Evolutionary conservation across 2,113 vertebrate species (phyloP).

Genomic region (Oxygymnocypris stewartii): DNA sequence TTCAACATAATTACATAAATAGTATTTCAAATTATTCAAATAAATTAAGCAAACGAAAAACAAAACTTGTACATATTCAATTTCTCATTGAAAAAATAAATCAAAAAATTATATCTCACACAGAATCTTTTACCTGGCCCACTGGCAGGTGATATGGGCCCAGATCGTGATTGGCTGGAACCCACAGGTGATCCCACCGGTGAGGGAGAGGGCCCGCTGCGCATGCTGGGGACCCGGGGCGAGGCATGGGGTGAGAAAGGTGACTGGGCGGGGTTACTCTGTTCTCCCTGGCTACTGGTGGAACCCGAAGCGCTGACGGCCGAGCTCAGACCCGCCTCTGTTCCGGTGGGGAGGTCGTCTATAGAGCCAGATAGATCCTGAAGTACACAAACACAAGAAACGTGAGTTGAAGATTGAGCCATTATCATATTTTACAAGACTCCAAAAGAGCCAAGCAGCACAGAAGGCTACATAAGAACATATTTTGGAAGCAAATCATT

Average conservation of each 20-base stretch:
- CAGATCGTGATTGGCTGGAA: constrained; percentile 86
- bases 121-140: constrained; percentile 80
- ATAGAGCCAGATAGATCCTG: constrained; percentile 95
- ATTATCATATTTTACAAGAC: neutral
- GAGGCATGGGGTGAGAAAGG: constrained; percentile 92
- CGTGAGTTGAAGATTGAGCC: neutral
- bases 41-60: neutral
- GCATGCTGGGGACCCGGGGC: constrained; percentile 84
- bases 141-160: constrained; percentile 88
- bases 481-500: neutral
- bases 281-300: constrained; percentile 87
- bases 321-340: constrained; percentile 87
- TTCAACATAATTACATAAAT: neutral
- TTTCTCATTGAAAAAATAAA: neutral
- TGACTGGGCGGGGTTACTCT: constrained; percentile 89
- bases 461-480: neutral
- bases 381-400: constrained; percentile 29
- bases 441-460: neutral
- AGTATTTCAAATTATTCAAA: neutral
- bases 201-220: constrained; percentile 85
- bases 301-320: constrained; percentile 85
- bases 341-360: constrained; percentile 91
- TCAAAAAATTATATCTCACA: constrained; percentile 28
- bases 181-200: constrained; percentile 85
- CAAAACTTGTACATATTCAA: neutral